Evolutionary conservation across 2,113 vertebrate genomes (phyloP).

Genomic region (Apeltes quadracus): DNA sequence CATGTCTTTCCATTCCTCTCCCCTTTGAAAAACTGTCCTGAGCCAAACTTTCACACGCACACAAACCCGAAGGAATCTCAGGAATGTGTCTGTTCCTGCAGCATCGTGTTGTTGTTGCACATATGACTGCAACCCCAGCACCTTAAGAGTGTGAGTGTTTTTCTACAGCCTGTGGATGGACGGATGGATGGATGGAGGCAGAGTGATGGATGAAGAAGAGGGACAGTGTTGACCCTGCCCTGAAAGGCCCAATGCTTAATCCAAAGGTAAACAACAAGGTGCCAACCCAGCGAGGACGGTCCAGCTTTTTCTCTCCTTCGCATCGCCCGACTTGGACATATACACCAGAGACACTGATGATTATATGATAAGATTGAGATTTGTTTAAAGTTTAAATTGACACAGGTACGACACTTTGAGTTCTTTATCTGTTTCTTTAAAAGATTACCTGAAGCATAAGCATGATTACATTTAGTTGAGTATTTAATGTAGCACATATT

Average conservation of each 20-base stretch:
- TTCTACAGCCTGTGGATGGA: constrained; percentile 59
- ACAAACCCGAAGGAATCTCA: constrained; percentile 66
- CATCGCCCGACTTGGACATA: not conserved
- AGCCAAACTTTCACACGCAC: constrained; percentile 44
- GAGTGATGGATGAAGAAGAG: constrained; percentile 60
- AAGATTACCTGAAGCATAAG: not conserved
- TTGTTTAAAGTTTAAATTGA: not conserved
- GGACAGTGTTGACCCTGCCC: constrained; percentile 47
- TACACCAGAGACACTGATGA: not conserved
- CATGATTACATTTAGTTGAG: not conserved
- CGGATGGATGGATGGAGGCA: constrained; percentile 41
- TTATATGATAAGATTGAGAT: not conserved
- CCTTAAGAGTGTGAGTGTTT: constrained; percentile 64
- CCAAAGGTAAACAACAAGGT: constrained; percentile 45
- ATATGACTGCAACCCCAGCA: constrained; percentile 72
- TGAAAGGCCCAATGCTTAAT: constrained; percentile 30
- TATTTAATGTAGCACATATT: not conserved
- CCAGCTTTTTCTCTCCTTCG: not conserved
- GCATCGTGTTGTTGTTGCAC: constrained; percentile 77
- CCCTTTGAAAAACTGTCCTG: constrained; percentile 14
- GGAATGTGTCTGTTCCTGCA: constrained; percentile 71
- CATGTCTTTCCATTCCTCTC: constrained; percentile 14
- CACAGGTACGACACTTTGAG: no score
- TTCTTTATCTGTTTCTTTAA: not conserved
- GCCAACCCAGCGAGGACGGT: not conserved